Conservation (phyloP, 1,140 invertebrate species). For the Ctenoplectra terminalis region DNA sequence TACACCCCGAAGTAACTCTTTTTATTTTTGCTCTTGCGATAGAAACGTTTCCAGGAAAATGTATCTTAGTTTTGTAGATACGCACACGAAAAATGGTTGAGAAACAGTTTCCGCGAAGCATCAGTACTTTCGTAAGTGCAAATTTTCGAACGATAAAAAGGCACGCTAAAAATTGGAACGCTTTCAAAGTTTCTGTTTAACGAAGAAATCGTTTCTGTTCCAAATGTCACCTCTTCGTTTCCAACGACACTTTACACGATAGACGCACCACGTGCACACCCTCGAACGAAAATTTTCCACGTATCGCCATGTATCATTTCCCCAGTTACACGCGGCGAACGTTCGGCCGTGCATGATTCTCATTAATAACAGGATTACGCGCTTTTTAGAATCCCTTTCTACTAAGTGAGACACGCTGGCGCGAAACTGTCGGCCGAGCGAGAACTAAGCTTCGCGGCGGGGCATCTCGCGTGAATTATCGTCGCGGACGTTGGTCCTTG, state of each 20-base stretch:
- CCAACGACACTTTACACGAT: neutral
- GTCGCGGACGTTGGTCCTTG: conserved; percentile 31
- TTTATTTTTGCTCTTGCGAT: too few species aligned
- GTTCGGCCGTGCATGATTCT: conserved; percentile 45
- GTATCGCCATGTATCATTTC: conserved; percentile 45
- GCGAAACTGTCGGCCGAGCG: conserved; percentile 19
- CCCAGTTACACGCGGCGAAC: conserved; percentile 22
- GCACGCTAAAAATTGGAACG: neutral
- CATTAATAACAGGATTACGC: conserved; percentile 69
- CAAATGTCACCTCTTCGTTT: neutral
- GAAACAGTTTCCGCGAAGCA: neutral
- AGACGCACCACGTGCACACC: neutral
- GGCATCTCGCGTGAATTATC: conserved; percentile 62
- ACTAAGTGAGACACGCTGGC: conserved; percentile 41
- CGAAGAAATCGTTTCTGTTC: neutral
- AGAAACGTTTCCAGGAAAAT: neutral
- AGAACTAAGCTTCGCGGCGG: conserved; percentile 56
- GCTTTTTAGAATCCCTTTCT: conserved; percentile 47
- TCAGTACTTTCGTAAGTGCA: neutral
- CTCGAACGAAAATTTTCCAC: neutral
- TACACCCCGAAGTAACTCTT: conserved; percentile 6
- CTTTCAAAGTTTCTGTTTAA: too few species aligned
- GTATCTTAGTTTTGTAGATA: conserved; percentile 7
- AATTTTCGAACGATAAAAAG: too few species aligned
- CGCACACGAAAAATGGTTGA: conserved; percentile 8